These are phyloP conservation scores for Drosophila formosana DNA, from an alignment of 2,888 invertebrate species.

Conservation along the genomic window DNA sequence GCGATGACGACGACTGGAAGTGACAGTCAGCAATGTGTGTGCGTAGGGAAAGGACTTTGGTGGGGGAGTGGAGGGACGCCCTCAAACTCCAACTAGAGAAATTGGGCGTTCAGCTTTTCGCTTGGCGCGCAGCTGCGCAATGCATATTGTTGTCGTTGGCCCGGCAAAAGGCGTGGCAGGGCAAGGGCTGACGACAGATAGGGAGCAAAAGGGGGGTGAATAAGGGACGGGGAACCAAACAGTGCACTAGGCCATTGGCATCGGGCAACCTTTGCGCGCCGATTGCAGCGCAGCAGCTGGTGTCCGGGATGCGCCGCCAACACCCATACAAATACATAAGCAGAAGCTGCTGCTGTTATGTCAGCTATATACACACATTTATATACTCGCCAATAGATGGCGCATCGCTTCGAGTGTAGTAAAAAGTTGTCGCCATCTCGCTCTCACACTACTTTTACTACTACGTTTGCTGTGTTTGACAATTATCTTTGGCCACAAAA, in stretches of 20 bases:
- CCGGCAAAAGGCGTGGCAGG: conserved; percentile 44
- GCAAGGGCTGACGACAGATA: background rate
- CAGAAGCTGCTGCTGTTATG: conserved; percentile 31
- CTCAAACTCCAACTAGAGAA: conserved; percentile 10
- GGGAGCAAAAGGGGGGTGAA: conserved; percentile 4
- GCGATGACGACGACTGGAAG: conserved; percentile 75
- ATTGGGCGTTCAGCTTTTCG: conserved; percentile 75
- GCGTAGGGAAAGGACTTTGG: background rate
- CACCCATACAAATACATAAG: conserved; percentile 33
- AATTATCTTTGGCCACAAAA: conserved; percentile 45
- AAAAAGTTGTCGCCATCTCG: conserved; percentile 45
- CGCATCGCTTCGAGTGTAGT: conserved; percentile 61
- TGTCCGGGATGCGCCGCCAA: conserved; percentile 56
- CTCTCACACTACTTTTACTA: conserved; percentile 24
- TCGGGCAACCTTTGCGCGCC: conserved; percentile 70
- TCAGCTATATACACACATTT: conserved; percentile 35
- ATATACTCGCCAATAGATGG: conserved; percentile 25
- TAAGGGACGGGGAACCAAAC: conserved; percentile 10
- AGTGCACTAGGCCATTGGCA: conserved; percentile 80
- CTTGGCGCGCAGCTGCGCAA: conserved; percentile 66
- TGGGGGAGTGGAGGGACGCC: background rate
- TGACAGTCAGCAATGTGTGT: conserved; percentile 29
- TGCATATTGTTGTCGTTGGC: conserved; percentile 33
- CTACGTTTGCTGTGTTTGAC: background rate
- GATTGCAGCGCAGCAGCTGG: conserved; percentile 67